A percentile compares a stretch with the other conserved stretches of the same genome.
Conservation (phyloP, 53 echinoderm and acorn worm species). For the Patiria pectinifera region DNA sequence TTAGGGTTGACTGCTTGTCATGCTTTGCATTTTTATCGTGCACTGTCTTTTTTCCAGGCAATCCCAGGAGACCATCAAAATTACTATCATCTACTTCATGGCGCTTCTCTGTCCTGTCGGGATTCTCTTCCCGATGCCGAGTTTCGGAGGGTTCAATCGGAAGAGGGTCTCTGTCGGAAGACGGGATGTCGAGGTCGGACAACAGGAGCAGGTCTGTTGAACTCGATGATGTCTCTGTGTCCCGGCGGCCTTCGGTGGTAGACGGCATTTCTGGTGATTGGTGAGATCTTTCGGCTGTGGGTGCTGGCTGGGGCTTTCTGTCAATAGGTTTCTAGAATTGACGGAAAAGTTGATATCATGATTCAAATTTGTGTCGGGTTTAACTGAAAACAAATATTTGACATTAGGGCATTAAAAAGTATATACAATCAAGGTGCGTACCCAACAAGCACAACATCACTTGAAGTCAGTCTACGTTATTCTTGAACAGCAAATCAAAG, state of each 20-base stretch:
- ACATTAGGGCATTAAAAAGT: no score
- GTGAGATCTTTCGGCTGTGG: not conserved
- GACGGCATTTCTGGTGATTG: not conserved
- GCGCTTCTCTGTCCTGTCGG: not conserved
- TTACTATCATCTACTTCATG: not conserved
- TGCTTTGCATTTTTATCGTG: not conserved
- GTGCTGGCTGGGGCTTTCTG: conserved; percentile 9
- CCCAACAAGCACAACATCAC: no score
- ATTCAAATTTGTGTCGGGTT: not conserved
- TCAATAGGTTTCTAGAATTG: conserved; percentile 39
- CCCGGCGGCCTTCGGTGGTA: not conserved
- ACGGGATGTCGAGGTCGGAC: not conserved
- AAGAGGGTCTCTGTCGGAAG: not conserved
- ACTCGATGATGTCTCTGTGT: not conserved
- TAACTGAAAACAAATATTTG: not conserved
- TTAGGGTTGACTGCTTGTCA: not conserved
- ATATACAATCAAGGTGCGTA: no score
- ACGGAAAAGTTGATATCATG: not conserved
- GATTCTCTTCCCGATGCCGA: not conserved
- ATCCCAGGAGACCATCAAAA: not conserved
- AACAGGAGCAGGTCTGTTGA: conserved; percentile 15
- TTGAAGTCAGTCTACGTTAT: no score
- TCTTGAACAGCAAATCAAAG: no score
- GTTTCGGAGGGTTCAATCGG: not conserved
- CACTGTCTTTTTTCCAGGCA: not conserved